Evolutionary conservation across 2,888 invertebrate species (phyloP), one percentile per base, ranked within the genome.

Genomic region (Polydrusus tereticollis): DNA sequence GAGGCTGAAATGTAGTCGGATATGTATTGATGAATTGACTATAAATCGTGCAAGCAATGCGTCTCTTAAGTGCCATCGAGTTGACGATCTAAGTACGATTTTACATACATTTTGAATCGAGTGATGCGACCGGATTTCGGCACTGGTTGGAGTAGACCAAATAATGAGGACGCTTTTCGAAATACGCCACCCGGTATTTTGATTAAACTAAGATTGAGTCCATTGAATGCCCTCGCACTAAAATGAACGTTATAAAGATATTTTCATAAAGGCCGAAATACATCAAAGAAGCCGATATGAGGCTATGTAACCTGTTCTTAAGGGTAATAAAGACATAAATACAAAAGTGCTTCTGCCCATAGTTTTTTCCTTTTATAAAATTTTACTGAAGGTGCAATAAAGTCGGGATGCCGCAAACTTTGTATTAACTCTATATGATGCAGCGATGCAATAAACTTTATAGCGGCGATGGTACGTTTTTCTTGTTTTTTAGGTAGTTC

Each of bases 261-360:
- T 55, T 55, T 55, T 55, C 18, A 77, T 77, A 76, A 50, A 65
- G 70, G 33, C 50, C 64, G 41, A 64, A 33, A 63, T 36, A 71
- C 73, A 75, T 77, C 67, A 78, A 77, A 77, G 74, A 50, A 1
- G 62, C 77, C 77, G 77, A 65, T 64, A 63, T 62, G 67, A 52
- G 52, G 72, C 59, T 67, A 67, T 55, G 45, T 69, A 60, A 66
- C 73, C 74, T 66, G 73, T 74, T 77, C 76, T 65, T 60, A 65
- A 60, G 71, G 66, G 81, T 80, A 82, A 83, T 83, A 83, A 83
- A 83, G 83, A 81, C 82, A 83, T 83, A 83, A 83, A 83, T 82
- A 81, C 82, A 69, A 73, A 81, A 82, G 83, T 83, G 83, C 83
- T 83, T 82, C 83, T 83, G 83, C 59, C 73, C 45, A 47, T 69